Evolutionary conservation across 2,888 invertebrate genomes (phyloP).

Genomic region (Scelioninae gen. 1): DNA sequence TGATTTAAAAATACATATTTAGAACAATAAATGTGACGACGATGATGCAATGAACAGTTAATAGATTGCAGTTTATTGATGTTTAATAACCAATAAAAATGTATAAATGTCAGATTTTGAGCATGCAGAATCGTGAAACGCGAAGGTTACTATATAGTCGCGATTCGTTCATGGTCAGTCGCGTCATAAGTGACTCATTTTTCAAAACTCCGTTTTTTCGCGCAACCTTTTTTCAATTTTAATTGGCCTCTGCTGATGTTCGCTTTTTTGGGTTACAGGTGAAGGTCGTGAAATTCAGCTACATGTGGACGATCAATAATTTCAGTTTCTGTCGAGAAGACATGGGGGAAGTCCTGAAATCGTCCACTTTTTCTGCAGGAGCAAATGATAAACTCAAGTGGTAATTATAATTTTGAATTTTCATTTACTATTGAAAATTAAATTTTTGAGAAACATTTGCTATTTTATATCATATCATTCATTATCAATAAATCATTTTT

Average conservation of each 20-base stretch:
- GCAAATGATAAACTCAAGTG: conserved; percentile 99
- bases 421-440: too few species aligned
- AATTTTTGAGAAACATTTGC: too few species aligned
- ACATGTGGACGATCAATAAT: conserved; percentile 99
- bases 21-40: too few species aligned
- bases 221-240: conserved; percentile 1
- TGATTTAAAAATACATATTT: too few species aligned
- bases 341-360: conserved; percentile 99
- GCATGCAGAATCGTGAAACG: conserved; percentile 33
- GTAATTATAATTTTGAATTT: too few species aligned
- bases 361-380: conserved; percentile 99
- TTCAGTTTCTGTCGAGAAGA: conserved; percentile 99
- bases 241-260: conserved; percentile 4
- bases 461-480: too few species aligned
- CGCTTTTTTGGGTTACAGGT: conserved; percentile 87
- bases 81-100: neutral
- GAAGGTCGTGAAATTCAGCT: conserved; percentile 99
- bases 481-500: too few species aligned
- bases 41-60: neutral
- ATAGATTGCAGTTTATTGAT: too few species aligned
- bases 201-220: conserved; percentile 19
- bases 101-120: conserved; percentile 50
- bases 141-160: conserved; percentile 14
- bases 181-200: conserved; percentile 46
- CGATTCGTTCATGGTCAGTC: conserved; percentile 42